Evolutionary conservation across 2,113 vertebrate species (phyloP), one percentile per base, ranked within the genome.

Genomic region (Falcunculus frontatus): DNA sequence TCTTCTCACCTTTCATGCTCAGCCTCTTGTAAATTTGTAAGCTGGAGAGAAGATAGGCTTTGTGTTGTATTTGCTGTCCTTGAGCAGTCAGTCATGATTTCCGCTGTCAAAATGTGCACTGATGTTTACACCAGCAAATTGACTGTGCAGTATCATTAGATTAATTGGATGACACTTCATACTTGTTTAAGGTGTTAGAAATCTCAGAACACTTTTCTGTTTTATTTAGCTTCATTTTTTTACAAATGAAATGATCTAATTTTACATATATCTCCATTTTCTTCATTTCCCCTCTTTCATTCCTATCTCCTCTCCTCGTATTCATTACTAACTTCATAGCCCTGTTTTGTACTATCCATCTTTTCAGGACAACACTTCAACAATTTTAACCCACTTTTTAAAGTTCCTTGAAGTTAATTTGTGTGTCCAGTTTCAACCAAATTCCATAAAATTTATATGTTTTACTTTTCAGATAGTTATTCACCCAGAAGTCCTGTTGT

Each of bases 81-180:
- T 96, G 93, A 96, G 87, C 69, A 87, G 57, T 75, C 84, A 96
- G 53, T 87, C 65, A 59, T 89, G 41, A 75, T 87, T 95, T 91
- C 84, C 85, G 26, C n/a, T 68, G 47, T 87, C 57, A 85, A 91
- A 93, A 82, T 82, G 32, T 92, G 20, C 53, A 27, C 52, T 75
- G 73, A 70, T 92, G 53, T 91, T 95, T 96, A 78, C 32, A 76
- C 26, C 78, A 87, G 57, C 16, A 91, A 89, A 83, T 85, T 91
- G 62, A 56, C 87, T 82, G 62, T 85, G 75, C 52, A 55, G 42
- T 69, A 79, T 85, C 89, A 52, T 83, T 90, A 59, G 16, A 93
- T 89, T 94, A 96, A 90, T 74, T 91, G 67, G 42, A 87, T 85
- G 70, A 55, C 33, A 80, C 83, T 88, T 91, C 55, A 67, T 73